Evolutionary conservation across 2,888 invertebrate genomes (phyloP).

Genomic region (Protophormia terraenovae): DNA sequence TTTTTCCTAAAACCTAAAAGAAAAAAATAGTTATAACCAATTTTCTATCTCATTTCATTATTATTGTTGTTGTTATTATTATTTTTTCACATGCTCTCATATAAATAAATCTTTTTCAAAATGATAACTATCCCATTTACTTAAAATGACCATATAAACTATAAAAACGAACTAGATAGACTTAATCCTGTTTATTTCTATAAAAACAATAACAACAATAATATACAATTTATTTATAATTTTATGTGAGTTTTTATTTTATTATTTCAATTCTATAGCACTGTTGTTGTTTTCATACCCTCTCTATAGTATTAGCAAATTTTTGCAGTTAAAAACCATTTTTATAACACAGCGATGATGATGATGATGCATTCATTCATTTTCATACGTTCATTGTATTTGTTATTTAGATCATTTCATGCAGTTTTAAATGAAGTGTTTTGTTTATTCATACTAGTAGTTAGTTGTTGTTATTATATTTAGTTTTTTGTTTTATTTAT

Average conservation of each 20-base stretch:
- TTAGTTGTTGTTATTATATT: conserved; percentile 21
- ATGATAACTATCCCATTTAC: conserved; percentile 9
- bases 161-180: background rate
- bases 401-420: conserved; percentile 62
- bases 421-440: conserved; percentile 60
- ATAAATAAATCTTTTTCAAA: conserved; percentile 17
- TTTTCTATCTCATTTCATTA: too few relatives aligned
- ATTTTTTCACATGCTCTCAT: background rate
- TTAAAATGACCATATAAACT: conserved; percentile 18
- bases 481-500: background rate
- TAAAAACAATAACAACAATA: conserved; percentile 40
- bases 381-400: conserved; percentile 29
- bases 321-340: conserved; percentile 48
- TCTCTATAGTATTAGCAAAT: conserved; percentile 58
- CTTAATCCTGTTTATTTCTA: conserved; percentile 56
- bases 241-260: too few relatives aligned
- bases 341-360: conserved; percentile 49
- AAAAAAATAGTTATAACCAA: too few relatives aligned
- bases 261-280: background rate
- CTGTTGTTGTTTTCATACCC: conserved; percentile 15
- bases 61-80: too few relatives aligned
- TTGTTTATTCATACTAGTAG: conserved; percentile 36
- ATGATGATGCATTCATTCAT: conserved; percentile 41
- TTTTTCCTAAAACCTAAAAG: too few relatives aligned
- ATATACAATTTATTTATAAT: conserved; percentile 17